Percentiles rank a stretch among this genome's conserved stretches.
Conservation (phyloP, 2,888 invertebrate species). For the Netelia fuscicornis region DNA sequence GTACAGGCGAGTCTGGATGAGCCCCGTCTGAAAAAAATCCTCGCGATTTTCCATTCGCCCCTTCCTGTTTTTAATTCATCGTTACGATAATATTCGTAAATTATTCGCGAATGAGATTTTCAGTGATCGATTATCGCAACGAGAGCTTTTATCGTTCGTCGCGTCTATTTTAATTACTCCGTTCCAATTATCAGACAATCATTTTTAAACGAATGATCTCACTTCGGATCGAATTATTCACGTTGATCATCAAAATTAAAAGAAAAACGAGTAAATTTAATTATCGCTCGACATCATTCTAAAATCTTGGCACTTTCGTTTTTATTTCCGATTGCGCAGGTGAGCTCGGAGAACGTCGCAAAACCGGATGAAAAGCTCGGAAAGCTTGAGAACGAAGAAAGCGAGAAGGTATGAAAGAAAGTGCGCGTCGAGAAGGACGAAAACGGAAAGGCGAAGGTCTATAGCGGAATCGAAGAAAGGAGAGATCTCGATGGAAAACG, state of each 20-base stretch:
- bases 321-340: not conserved
- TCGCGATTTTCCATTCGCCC: slow-evolving; percentile 12
- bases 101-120: not conserved
- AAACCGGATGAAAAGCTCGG: slow-evolving; percentile 29
- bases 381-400: slow-evolving; percentile 69
- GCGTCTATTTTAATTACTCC: too few relatives aligned
- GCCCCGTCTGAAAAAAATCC: slow-evolving; percentile 40
- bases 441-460: slow-evolving; percentile 56
- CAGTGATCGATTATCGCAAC: too few relatives aligned
- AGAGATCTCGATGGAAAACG: slow-evolving; percentile 9
- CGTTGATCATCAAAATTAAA: too few relatives aligned
- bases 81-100: not conserved
- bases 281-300: too few relatives aligned
- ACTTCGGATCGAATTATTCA: too few relatives aligned
- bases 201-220: too few relatives aligned
- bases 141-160: too few relatives aligned
- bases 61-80: slow-evolving; percentile 22
- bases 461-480: not conserved
- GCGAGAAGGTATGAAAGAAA: slow-evolving; percentile 64
- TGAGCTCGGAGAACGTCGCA: not conserved
- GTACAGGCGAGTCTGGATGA: slow-evolving; percentile 16
- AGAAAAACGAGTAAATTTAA: too few relatives aligned
- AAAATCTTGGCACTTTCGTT: not conserved
- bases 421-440: slow-evolving; percentile 43
- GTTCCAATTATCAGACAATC: too few relatives aligned